Evolutionary conservation across 1,140 invertebrate species (phyloP), one percentile per base, ranked within the genome.

Genomic region (Chrysoperla carnea): DNA sequence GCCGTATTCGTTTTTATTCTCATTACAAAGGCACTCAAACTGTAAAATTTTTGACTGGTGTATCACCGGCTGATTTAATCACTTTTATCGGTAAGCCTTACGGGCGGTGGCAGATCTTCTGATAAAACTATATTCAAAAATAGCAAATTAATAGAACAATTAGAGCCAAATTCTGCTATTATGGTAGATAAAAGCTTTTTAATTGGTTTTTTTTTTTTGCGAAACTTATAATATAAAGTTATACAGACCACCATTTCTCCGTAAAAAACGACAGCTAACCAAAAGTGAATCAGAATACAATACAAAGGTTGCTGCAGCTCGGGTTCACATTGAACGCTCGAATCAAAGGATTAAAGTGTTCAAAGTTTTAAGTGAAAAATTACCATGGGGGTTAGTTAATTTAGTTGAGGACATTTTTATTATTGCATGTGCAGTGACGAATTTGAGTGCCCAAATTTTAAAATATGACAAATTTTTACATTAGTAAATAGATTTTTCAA

Each of bases 41-140:
- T 8, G 44, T 47, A n/a, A 63, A 62, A 49, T 42, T 52, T 17
- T 47, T 63, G 39, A 54, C 58, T 15, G 55, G 53, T 6, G 51
- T 63, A 37, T 46, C 53, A 29, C 59, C 53, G 29, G 41, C 35
- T 12, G 60, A 56, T 8, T 41, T 50, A 27, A 54, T 60, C 44
- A 45, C 43, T 14, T 64, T 52, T 48, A 36, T 62, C 6, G 53
- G 50, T n/a, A 42, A 51, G 15, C 36, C 40, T 9, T 61, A 52
- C 49, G n/a, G n/a, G n/a, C n/a, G 59, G 55, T 6, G 58, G 57
- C 6, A 42, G 51, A 40, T 28, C 48, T 12, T 56, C 53, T 12
- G 60, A 62, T 43, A 54, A 50, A 45, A 50, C 23, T 17, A 53
- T 62, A 13, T 56, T 54, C 36, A 40, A 47, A 15, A 17, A 48